Conservation (phyloP, 1,140 invertebrate species). For the Bombus impatiens region DNA sequence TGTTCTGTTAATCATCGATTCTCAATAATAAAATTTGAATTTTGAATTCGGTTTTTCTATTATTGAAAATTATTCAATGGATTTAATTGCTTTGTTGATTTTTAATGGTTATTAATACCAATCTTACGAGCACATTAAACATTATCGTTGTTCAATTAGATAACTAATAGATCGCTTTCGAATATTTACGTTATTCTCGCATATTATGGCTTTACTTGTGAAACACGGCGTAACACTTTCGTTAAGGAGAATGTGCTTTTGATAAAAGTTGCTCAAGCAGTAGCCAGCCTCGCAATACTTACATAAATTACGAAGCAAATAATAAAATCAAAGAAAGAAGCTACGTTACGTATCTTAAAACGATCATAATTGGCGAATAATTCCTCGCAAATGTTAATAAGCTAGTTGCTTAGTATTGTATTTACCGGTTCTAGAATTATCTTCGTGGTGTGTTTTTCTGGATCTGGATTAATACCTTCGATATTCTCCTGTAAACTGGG, state of each 20-base stretch:
- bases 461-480: conserved; percentile 86
- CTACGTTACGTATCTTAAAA: not conserved
- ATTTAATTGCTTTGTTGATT: not conserved
- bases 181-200: conserved; percentile 33
- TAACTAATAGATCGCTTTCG: conserved; percentile 26
- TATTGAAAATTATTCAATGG: not conserved
- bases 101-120: not conserved
- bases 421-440: conserved; percentile 84
- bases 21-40: not conserved
- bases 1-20: not conserved
- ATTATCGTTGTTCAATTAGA: no score
- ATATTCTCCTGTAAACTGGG: conserved; percentile 85
- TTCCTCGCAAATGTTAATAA: not conserved
- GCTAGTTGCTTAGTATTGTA: not conserved
- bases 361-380: not conserved
- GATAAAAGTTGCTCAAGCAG: not conserved
- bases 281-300: not conserved
- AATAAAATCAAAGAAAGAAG: not conserved
- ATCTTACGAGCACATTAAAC: no score
- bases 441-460: conserved; percentile 82
- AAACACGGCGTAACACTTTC: not conserved
- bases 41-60: not conserved
- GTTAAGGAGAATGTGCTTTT: not conserved
- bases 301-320: not conserved
- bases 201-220: not conserved